These are phyloP conservation scores for Patiria miniata DNA, from an alignment of 35 echinoderm and acorn worm species.

Conservation along the genomic window DNA sequence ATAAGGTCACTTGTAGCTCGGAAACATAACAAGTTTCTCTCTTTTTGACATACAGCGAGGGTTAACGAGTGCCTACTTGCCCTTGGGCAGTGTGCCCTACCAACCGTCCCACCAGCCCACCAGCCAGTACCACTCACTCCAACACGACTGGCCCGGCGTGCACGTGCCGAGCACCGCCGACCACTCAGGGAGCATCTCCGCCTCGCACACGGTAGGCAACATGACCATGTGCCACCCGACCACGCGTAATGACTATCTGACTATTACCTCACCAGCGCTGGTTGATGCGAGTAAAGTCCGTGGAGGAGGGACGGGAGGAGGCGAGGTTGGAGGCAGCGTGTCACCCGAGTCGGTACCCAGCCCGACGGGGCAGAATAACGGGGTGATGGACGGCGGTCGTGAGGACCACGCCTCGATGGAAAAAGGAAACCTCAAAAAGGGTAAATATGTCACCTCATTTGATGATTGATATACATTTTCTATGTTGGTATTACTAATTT, in stretches of 20 bases:
- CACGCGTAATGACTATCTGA: slow-evolving; percentile 15
- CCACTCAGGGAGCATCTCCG: not conserved
- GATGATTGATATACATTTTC: too few species aligned
- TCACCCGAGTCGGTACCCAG: slow-evolving; percentile 12
- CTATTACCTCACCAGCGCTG: not conserved
- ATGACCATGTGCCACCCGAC: not conserved
- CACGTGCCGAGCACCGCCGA: slow-evolving; percentile 18
- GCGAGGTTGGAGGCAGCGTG: slow-evolving; percentile 13
- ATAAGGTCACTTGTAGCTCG: too few species aligned
- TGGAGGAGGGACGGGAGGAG: not conserved
- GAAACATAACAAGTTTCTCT: not conserved
- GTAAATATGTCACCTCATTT: too few species aligned
- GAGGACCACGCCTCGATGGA: not conserved
- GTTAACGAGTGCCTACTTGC: slow-evolving; percentile 17
- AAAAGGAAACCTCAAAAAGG: not conserved
- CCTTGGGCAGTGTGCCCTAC: not conserved
- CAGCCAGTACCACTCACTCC: not conserved
- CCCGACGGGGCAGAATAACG: slow-evolving; percentile 16
- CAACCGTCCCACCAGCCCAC: slow-evolving; percentile 16
- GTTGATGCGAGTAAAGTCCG: slow-evolving; percentile 5
- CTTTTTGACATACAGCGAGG: not conserved
- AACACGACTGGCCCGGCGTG: slow-evolving; percentile 14
- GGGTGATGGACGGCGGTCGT: not conserved
- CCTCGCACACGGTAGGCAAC: not conserved
- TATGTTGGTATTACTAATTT: too few species aligned